These are phyloP conservation scores for Ochropleura leucogaster DNA, from an alignment of 2,888 invertebrate species.

Conservation along the genomic window DNA sequence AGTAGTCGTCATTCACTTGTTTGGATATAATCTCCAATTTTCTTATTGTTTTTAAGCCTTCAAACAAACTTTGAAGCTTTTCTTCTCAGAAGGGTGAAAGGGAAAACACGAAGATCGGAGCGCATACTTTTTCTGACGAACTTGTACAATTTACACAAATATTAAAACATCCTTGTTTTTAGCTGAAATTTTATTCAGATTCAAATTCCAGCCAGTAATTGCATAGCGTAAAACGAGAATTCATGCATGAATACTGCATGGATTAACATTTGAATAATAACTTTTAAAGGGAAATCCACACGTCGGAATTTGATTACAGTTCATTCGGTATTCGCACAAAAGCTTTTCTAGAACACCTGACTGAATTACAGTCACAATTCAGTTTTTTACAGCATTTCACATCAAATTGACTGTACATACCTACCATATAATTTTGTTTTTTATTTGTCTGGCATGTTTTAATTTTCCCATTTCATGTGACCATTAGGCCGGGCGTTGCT, in stretches of 20 bases:
- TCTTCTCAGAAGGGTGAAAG: not conserved
- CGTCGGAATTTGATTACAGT: constrained; percentile 16
- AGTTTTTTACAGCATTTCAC: constrained; percentile 23
- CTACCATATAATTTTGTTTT: constrained; percentile 20
- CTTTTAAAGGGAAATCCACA: constrained; percentile 1
- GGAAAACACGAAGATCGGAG: not conserved
- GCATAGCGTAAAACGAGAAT: constrained; percentile 5
- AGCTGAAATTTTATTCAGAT: constrained; percentile 5
- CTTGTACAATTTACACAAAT: not conserved
- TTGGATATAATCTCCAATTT: not conserved
- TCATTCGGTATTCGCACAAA: constrained; percentile 5
- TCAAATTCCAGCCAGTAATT: not conserved
- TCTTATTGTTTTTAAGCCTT: not conserved
- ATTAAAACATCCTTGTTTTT: constrained; percentile 1
- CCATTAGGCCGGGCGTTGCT: constrained; percentile 79
- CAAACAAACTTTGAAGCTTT: not conserved
- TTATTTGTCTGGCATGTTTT: constrained; percentile 51
- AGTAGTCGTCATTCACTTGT: not conserved
- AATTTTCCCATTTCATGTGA: constrained; percentile 60
- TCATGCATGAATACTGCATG: constrained; percentile 16
- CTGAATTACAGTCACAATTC: constrained; percentile 10
- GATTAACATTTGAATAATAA: constrained; percentile 16
- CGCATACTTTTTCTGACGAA: not conserved
- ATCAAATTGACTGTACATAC: constrained; percentile 17
- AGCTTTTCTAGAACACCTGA: constrained; percentile 8